Evolutionary conservation across 2,888 invertebrate species (phyloP), one percentile per base, ranked within the genome.

Genomic region (Eupeodes luniger): DNA sequence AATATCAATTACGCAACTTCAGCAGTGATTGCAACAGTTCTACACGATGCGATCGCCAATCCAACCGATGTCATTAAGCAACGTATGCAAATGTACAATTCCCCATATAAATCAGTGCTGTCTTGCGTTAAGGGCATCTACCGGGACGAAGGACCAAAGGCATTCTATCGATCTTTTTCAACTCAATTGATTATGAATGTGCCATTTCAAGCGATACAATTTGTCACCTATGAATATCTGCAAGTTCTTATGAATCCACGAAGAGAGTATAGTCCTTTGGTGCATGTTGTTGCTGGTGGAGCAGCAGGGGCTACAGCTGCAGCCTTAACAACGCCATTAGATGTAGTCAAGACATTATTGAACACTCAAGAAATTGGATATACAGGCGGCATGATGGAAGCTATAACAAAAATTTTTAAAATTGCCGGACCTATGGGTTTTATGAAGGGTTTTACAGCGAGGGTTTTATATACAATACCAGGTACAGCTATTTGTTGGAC

Each of bases 401-500:
- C 99, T 14, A 94, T 96, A 81, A 94, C 94, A 90, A 91, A 93
- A 92, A 94, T 94, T 66, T 91, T 93, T 90, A 94, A 94, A 91
- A 94, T 96, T 90, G 96, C 97, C 72, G 99, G 99, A 49, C 92
- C 97, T 49, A 92, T 94, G 81, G 98, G 98, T 70, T 99, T 97
- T 94, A 97, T 97, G 93, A 95, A 96, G 91, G 99, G 99, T 85
- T 94, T 98, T 90, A 95, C 95, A 87, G 98, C 99, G 76, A 95
- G 99, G 90, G 96, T 99, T 86, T 94, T 98, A 91, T 99, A 98
- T 94, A 98, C 99, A 94, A 98, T 98, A 96, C 99, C 99, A 36
- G 98, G 99, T 72, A 99, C 99, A 75, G 99, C 99, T 82, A 99
- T 99, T 93, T 98, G 99, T 93, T 99, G 99, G 99, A 98, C 98